These are phyloP conservation scores for Danio tinwini DNA, from an alignment of 2,797 vertebrate species.

Conservation along the genomic window DNA sequence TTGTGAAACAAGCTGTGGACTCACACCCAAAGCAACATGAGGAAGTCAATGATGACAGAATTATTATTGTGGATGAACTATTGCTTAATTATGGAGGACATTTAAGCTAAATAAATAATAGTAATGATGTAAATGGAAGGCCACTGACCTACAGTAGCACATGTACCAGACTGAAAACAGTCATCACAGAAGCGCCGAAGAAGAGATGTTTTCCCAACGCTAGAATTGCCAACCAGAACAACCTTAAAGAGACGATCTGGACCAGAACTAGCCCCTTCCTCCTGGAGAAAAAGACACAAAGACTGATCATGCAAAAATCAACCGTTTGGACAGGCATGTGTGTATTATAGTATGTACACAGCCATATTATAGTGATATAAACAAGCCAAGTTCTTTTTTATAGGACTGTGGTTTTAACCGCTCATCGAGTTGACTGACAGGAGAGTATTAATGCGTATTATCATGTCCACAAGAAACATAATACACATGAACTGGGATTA, in stretches of 20 bases:
- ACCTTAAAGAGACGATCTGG: constrained; percentile 93
- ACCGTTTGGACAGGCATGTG: no score
- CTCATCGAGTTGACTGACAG: no score
- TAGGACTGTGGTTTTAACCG: no score
- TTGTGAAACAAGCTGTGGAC: neutral
- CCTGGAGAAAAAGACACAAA: constrained; percentile 72
- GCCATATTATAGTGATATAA: no score
- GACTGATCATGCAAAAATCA: neutral
- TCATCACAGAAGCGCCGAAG: constrained; percentile 87
- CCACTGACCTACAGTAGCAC: constrained; percentile 88
- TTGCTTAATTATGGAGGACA: neutral
- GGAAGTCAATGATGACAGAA: neutral
- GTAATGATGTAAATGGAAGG: neutral
- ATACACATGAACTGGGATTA: no score
- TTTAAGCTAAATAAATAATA: neutral
- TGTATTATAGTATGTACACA: no score
- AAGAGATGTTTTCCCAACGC: constrained; percentile 92
- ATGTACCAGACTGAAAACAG: constrained; percentile 81
- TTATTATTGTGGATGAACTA: neutral
- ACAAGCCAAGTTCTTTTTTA: no score
- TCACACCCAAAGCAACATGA: neutral
- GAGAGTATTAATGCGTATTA: no score
- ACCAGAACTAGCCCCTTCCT: constrained; percentile 68
- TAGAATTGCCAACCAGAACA: constrained; percentile 89
- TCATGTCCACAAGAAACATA: no score